Conservation (phyloP, 2,113 vertebrate species). For the Australoheros scitulus region DNA sequence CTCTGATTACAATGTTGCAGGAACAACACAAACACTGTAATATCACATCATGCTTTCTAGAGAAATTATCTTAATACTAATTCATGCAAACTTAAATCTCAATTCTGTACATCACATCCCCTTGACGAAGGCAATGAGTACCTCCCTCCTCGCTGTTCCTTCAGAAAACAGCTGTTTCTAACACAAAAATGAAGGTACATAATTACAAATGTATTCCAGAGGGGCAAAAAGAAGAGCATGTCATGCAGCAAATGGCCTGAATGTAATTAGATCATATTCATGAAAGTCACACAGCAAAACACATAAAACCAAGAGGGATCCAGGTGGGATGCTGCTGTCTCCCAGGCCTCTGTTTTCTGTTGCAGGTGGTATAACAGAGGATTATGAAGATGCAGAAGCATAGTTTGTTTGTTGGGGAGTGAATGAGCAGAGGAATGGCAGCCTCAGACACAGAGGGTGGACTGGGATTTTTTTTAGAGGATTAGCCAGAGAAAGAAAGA, state of each 20-base stretch:
- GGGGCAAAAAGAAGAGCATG: neutral
- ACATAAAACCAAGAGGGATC: neutral
- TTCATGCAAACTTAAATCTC: neutral
- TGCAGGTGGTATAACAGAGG: neutral
- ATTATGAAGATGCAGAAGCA: neutral
- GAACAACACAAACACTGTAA: neutral
- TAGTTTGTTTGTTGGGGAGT: constrained; percentile 11
- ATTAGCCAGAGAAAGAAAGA: constrained; percentile 42
- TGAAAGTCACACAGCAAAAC: neutral
- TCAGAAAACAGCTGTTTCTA: accelerated
- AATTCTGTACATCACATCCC: neutral
- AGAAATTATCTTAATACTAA: neutral
- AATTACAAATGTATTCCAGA: neutral
- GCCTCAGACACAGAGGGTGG: constrained; percentile 34
- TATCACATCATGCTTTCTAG: neutral
- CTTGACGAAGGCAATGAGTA: neutral
- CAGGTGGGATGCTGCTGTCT: neutral
- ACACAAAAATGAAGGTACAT: neutral
- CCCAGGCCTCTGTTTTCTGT: neutral
- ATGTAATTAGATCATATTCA: neutral
- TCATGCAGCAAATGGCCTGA: neutral
- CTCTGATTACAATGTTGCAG: neutral
- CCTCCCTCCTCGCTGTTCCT: neutral
- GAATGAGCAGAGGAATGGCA: constrained; percentile 19
- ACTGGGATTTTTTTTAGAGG: constrained; percentile 40